Percentiles rank a stretch among this genome's conserved stretches.
phyloP scores from a whole-genome alignment of 2,888 invertebrate species.

The Syrphus vitripennis region DNA sequence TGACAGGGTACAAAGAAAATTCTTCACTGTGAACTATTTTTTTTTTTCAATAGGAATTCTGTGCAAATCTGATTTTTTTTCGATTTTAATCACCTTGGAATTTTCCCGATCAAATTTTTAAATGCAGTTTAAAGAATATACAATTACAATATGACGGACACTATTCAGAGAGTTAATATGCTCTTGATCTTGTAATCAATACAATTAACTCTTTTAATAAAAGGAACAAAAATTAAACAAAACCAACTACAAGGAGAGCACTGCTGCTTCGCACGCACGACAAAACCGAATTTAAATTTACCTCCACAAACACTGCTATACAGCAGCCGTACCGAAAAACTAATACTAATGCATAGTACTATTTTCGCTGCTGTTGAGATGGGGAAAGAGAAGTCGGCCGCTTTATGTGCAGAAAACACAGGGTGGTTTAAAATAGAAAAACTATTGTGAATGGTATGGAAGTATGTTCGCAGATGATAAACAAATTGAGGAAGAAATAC shows the following conservation, averaged over 20 bases:
- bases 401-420: constrained; percentile 51
- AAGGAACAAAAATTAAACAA: constrained; percentile 65
- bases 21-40: constrained; percentile 42
- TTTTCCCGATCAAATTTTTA: background rate
- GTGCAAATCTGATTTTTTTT: constrained; percentile 37
- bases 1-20: constrained; percentile 44
- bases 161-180: background rate
- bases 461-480: constrained; percentile 10
- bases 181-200: background rate
- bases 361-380: constrained; percentile 20
- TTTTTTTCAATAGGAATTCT: constrained; percentile 34
- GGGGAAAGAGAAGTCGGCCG: constrained; percentile 19
- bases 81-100: constrained; percentile 47
- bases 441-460: background rate
- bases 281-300: constrained; percentile 41
- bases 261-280: constrained; percentile 64
- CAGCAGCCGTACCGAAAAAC: constrained; percentile 21
- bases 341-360: constrained; percentile 37
- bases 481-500: too few relatives aligned
- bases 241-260: constrained; percentile 59
- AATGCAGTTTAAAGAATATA: background rate
- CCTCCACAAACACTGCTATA: background rate
- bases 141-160: background rate
- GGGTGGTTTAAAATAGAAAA: constrained; percentile 16
- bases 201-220: constrained; percentile 35